Evolutionary conservation across 2,888 invertebrate genomes (phyloP).

Genomic region (Trichogramma evanescens): DNA sequence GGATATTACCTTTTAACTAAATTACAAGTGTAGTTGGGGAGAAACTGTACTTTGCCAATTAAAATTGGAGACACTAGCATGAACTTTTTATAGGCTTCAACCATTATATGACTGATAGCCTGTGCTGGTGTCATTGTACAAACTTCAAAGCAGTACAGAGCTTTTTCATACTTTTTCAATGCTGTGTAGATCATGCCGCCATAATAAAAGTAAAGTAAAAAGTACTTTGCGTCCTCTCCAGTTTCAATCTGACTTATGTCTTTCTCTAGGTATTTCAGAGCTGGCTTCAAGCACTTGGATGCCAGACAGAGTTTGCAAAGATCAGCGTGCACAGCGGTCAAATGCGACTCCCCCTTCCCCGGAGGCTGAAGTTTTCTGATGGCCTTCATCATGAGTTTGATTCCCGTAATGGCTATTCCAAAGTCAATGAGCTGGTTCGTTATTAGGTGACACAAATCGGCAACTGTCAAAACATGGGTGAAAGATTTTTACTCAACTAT

Average conservation of each 20-base stretch:
- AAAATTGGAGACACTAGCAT: slow-evolving; percentile 85
- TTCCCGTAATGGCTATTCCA: slow-evolving; percentile 74
- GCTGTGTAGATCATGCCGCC: slow-evolving; percentile 96
- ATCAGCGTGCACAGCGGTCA: slow-evolving; percentile 91
- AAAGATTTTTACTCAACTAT: background rate
- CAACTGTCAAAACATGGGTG: slow-evolving; percentile 55
- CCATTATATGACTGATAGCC: slow-evolving; percentile 93
- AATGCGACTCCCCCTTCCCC: slow-evolving; percentile 81
- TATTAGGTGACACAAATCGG: slow-evolving; percentile 79
- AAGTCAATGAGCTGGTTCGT: slow-evolving; percentile 72
- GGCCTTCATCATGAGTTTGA: slow-evolving; percentile 72
- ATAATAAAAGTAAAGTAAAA: slow-evolving; percentile 91
- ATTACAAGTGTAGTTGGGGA: slow-evolving; percentile 89
- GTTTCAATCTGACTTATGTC: slow-evolving; percentile 91
- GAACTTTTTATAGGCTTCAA: slow-evolving; percentile 96
- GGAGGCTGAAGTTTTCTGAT: slow-evolving; percentile 81
- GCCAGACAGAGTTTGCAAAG: slow-evolving; percentile 85
- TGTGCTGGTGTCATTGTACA: slow-evolving; percentile 90
- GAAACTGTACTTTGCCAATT: slow-evolving; percentile 75
- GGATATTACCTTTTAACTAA: slow-evolving; percentile 58
- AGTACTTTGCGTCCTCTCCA: slow-evolving; percentile 81
- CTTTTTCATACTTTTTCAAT: slow-evolving; percentile 85
- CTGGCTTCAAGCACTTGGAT: slow-evolving; percentile 87
- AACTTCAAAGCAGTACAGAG: slow-evolving; percentile 92
- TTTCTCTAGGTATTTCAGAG: slow-evolving; percentile 77